Conservation (phyloP, 2,888 invertebrate species). For the Amorpha juglandis region DNA sequence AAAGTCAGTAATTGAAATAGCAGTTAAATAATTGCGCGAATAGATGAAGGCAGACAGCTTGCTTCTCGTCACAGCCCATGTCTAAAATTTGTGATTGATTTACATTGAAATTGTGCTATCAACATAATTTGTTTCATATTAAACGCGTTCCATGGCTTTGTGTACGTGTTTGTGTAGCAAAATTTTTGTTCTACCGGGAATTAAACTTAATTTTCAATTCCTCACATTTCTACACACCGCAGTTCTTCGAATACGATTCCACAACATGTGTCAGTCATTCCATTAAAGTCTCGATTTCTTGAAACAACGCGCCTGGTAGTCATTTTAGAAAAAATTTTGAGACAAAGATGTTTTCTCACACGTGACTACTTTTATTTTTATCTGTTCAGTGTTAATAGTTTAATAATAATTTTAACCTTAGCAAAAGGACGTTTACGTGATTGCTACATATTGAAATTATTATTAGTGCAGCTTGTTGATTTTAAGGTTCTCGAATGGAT, state of each 20-base stretch:
- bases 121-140: neutral
- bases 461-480: no score
- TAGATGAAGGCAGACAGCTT: neutral
- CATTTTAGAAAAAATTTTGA: constrained; percentile 75
- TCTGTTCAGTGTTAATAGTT: constrained; percentile 61
- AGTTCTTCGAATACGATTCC: constrained; percentile 68
- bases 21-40: neutral
- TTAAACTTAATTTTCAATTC: constrained; percentile 57
- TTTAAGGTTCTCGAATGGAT: no score
- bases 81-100: neutral
- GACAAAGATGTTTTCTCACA: constrained; percentile 63
- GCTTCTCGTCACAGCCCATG: neutral
- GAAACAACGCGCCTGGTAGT: constrained; percentile 68
- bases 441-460: no score
- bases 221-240: constrained; percentile 59
- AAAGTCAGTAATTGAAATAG: neutral
- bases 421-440: neutral
- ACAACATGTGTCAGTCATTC: constrained; percentile 80
- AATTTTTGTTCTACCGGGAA: constrained; percentile 51
- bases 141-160: neutral
- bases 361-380: constrained; percentile 51
- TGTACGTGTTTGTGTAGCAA: constrained; percentile 17
- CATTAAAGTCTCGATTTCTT: constrained; percentile 76
- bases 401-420: neutral
- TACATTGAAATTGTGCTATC: neutral